A percentile compares a stretch with the other conserved stretches of the same genome.
These are phyloP conservation scores for Oreocharis arfaki DNA, from an alignment of 2,113 vertebrate genomes.

Conservation along the genomic window DNA sequence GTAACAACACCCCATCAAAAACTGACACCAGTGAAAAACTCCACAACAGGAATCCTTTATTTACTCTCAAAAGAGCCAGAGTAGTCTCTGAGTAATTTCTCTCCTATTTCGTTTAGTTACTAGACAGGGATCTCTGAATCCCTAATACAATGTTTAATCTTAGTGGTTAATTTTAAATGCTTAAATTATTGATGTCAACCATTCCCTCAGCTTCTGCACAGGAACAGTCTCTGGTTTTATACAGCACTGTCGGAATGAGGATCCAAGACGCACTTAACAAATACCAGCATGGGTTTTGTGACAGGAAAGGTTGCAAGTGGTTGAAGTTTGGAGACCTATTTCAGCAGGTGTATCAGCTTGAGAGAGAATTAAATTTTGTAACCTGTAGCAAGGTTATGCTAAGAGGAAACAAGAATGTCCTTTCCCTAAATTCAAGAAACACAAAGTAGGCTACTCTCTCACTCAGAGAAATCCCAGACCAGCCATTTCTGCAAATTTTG, in stretches of 20 bases:
- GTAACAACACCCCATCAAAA: neutral
- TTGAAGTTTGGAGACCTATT: neutral
- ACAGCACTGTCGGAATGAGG: accelerated
- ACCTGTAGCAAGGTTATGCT: neutral
- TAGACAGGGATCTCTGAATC: neutral
- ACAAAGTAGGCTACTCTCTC: neutral
- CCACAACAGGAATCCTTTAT: neutral
- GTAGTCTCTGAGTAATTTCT: neutral
- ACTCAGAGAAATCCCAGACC: neutral
- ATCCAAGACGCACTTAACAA: neutral
- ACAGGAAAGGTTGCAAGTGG: neutral
- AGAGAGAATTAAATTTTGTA: neutral
- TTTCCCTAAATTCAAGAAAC: neutral
- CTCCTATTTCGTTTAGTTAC: neutral
- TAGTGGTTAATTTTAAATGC: neutral
- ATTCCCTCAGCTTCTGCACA: neutral
- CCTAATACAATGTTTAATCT: neutral
- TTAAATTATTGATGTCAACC: neutral
- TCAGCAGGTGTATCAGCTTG: neutral
- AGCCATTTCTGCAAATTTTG: neutral
- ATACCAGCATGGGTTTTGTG: neutral
- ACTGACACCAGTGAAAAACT: neutral
- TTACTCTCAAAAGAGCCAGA: neutral
- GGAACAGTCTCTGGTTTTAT: neutral
- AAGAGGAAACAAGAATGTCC: neutral